These are phyloP conservation scores for Harlomillsia oculata DNA, from an alignment of 1,140 invertebrate species.

Conservation along the genomic window DNA sequence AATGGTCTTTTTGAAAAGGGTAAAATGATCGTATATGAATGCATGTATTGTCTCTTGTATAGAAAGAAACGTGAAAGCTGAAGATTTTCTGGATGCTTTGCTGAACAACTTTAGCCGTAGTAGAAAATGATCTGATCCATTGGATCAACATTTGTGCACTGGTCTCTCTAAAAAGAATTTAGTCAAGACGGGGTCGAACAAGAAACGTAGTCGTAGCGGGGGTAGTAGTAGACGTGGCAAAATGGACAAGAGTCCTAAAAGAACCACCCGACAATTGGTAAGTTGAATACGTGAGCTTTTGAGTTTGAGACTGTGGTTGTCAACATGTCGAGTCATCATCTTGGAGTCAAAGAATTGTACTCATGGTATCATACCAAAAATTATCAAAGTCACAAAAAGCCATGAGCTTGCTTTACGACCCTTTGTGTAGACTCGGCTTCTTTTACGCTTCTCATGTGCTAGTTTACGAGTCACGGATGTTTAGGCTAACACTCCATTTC, in stretches of 20 bases:
- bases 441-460: background rate
- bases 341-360: background rate
- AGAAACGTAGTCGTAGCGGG: background rate
- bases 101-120: too few relatives aligned
- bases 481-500: too few relatives aligned
- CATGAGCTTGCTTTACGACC: background rate
- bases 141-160: too few relatives aligned
- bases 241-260: constrained; percentile 26
- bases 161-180: too few relatives aligned
- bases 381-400: background rate
- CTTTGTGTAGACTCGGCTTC: background rate
- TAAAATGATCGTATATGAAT: too few relatives aligned
- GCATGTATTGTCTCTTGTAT: too few relatives aligned
- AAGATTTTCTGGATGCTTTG: too few relatives aligned
- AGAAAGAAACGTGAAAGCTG: too few relatives aligned
- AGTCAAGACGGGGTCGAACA: too few relatives aligned
- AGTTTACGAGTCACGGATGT: too few relatives aligned
- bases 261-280: constrained; percentile 30
- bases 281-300: background rate
- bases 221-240: background rate
- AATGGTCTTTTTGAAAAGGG: too few relatives aligned
- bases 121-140: too few relatives aligned
- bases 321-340: background rate
- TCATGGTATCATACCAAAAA: background rate
- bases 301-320: background rate